phyloP scores from a whole-genome alignment of 2,797 vertebrate species.

The Lepidocolaptes lacrymiger region DNA sequence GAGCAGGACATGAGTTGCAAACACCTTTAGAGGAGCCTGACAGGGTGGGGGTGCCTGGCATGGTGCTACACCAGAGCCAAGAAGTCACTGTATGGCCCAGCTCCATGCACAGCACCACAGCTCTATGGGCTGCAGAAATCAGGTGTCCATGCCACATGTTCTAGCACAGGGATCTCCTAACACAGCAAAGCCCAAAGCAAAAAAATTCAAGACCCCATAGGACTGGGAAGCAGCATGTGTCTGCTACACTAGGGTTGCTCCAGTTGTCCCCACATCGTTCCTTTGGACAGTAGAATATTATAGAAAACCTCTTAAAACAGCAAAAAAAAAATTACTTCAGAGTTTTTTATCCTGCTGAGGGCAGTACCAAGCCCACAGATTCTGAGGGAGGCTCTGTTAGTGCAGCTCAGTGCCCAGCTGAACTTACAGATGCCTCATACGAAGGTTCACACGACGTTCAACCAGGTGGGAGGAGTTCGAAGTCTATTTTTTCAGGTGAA shows the following conservation, averaged over 20 bases:
- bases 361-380: background rate
- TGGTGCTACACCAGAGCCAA: background rate
- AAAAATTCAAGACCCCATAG: background rate
- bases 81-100: background rate
- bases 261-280: background rate
- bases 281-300: background rate
- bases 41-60: background rate
- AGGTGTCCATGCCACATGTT: fast-evolving
- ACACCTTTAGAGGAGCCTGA: background rate
- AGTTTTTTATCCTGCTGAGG: background rate
- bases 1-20: background rate
- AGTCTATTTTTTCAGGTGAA: background rate
- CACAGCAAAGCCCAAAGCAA: background rate
- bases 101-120: fast-evolving
- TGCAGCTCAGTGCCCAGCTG: background rate
- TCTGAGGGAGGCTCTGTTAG: background rate
- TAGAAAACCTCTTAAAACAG: background rate
- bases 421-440: background rate
- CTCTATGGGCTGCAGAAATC: fast-evolving
- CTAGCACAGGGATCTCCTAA: fast-evolving
- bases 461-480: background rate
- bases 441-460: background rate
- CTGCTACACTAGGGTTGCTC: fast-evolving
- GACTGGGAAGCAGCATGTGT: background rate
- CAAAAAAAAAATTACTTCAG: fast-evolving